Percentiles rank a stretch among this genome's conserved stretches.
Conservation (phyloP, 2,888 invertebrate genomes). For the Drosophila testacea region DNA sequence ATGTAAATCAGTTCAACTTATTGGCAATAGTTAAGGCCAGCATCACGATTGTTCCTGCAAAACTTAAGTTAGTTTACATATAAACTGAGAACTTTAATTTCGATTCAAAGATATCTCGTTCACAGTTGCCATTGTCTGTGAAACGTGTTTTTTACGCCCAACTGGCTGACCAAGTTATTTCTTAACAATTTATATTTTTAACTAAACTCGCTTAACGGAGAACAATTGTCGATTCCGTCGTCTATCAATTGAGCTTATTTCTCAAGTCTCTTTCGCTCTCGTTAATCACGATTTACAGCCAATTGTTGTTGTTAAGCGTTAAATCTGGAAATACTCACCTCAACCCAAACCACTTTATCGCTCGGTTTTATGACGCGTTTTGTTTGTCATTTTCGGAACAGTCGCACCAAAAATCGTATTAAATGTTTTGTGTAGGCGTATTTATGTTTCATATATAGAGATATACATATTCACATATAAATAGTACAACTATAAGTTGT, state of each 20-base stretch:
- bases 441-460: slow-evolving; percentile 21
- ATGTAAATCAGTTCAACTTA: slow-evolving; percentile 49
- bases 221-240: slow-evolving; percentile 63
- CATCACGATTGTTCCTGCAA: slow-evolving; percentile 2
- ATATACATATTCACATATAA: slow-evolving; percentile 9
- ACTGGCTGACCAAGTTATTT: slow-evolving; percentile 44
- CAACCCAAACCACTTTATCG: slow-evolving; percentile 26
- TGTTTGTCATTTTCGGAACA: slow-evolving; percentile 49
- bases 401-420: slow-evolving; percentile 15
- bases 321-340: slow-evolving; percentile 25
- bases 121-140: slow-evolving; percentile 62
- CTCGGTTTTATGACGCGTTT: slow-evolving; percentile 36
- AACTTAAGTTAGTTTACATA: not conserved
- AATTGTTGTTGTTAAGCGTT: slow-evolving; percentile 62
- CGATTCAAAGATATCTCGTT: slow-evolving; percentile 41
- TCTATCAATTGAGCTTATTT: slow-evolving; percentile 62
- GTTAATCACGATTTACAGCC: slow-evolving; percentile 68
- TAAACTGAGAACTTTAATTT: slow-evolving; percentile 13
- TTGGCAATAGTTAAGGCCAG: slow-evolving; percentile 5
- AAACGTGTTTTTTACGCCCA: slow-evolving; percentile 74
- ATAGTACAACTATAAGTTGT: slow-evolving; percentile 28
- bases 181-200: slow-evolving; percentile 20
- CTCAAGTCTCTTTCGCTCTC: slow-evolving; percentile 37
- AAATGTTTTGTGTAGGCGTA: slow-evolving; percentile 51
- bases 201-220: slow-evolving; percentile 40